Evolutionary conservation across 2,888 invertebrate genomes (phyloP).

Genomic region (Onchidella celtica): DNA sequence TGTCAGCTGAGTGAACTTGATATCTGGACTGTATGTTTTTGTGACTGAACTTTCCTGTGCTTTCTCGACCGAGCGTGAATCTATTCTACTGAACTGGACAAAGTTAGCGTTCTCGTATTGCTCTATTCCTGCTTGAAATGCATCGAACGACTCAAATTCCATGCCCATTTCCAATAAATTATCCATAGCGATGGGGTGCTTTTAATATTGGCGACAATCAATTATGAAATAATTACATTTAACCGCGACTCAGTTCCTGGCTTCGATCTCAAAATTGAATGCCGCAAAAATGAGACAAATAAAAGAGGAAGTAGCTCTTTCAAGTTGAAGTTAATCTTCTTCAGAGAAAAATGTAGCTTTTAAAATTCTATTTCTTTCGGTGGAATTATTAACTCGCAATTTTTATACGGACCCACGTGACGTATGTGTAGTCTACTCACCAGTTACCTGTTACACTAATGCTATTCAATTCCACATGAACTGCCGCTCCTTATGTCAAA

Average conservation of each 20-base stretch:
- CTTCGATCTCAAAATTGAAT: too few species aligned
- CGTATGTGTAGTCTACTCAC: too few species aligned
- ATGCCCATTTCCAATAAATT: slow-evolving; percentile 27
- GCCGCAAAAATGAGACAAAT: too few species aligned
- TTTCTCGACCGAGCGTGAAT: slow-evolving; percentile 47
- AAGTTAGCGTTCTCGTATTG: slow-evolving; percentile 42
- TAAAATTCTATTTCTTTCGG: too few species aligned
- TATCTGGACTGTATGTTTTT: slow-evolving; percentile 44
- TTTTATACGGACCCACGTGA: too few species aligned
- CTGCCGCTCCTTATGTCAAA: too few species aligned
- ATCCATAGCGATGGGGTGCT: too few species aligned
- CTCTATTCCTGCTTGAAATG: slow-evolving; percentile 45
- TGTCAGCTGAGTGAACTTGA: slow-evolving; percentile 36
- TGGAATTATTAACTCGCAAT: too few species aligned
- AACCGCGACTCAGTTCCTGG: neutral
- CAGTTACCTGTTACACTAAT: too few species aligned
- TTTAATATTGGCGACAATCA: neutral
- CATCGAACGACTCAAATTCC: slow-evolving; percentile 48
- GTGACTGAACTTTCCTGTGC: slow-evolving; percentile 26
- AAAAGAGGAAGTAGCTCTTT: slow-evolving; percentile 14
- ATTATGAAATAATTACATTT: neutral
- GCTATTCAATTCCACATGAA: too few species aligned
- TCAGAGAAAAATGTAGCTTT: too few species aligned
- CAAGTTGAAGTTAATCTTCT: too few species aligned
- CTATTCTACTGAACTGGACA: slow-evolving; percentile 44